Evolutionary conservation across 2,797 vertebrate genomes (phyloP), one percentile per base, ranked within the genome.

Genomic region (Eremophila alpestris): DNA sequence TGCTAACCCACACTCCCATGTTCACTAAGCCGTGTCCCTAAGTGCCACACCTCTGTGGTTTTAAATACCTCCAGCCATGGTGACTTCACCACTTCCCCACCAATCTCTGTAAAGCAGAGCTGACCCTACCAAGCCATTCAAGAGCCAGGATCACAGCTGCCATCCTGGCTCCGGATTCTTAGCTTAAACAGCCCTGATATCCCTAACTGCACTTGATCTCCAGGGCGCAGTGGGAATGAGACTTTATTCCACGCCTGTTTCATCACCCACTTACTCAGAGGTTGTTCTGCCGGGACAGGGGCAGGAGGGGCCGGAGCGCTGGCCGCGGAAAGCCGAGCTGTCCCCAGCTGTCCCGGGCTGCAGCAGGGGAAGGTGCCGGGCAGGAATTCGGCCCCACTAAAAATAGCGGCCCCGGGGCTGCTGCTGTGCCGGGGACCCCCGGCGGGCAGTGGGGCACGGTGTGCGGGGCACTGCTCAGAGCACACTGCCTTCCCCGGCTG

Each of bases 401-500:
- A 94, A 92, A 92, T 92, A 96, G 80, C 26, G 30, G 26, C 27
- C 3, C 17, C 11, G 5, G 45, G 52, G 56, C 48, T 27, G 74
- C 34, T 36, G 69, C 70, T 32, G 60, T 4, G 16, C 48, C 26
- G 23, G 56, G 56, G 76, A 79, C 41, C 86, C 56, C 56, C 23
- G 49, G 22, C 16, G 58, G 56, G 67, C 41, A 11, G 5, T 0
- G 43, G 60, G 65, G 10, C 29, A 2, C 23, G 56, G 5, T 3
- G 4, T 19, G 29, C 5, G 6, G 36, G 16, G 20, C 13, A 22
- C 18, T 0, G 79, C 19, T 24, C 54, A 0, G 36, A 16, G 26
- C 29, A 1, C 6, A 0, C 13, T 10, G 32, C 26, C 24, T 29
- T 9, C 2, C 10, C 23, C 3, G 0, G 17, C 1, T 18, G 13